These are phyloP conservation scores for Epizoanthus ramosus DNA, from an alignment of 92 coral and sea anemone species.

Conservation along the genomic window DNA sequence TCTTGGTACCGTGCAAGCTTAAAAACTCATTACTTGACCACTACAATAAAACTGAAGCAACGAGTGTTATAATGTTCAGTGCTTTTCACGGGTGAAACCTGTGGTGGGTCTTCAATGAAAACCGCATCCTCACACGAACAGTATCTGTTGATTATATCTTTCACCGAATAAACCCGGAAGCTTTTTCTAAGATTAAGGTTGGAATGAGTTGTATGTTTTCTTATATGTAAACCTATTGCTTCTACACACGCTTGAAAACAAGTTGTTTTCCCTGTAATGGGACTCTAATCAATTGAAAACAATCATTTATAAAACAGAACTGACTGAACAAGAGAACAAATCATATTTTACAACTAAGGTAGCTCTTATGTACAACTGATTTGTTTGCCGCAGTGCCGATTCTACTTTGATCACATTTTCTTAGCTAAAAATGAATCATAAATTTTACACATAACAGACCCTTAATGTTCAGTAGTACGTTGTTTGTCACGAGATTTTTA, in stretches of 20 bases:
- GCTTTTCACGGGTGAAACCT: background rate
- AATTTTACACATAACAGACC: too few relatives aligned
- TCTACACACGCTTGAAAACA: background rate
- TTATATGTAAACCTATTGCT: background rate
- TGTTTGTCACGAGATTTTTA: too few relatives aligned
- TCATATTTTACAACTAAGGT: too few relatives aligned
- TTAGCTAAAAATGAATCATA: too few relatives aligned
- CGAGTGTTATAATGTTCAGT: background rate
- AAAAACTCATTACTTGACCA: background rate
- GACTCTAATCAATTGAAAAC: too few relatives aligned
- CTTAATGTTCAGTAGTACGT: too few relatives aligned
- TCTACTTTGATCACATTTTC: too few relatives aligned
- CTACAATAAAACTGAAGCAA: background rate
- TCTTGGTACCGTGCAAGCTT: constrained; percentile 28
- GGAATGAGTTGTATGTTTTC: background rate
- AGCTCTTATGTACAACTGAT: too few relatives aligned
- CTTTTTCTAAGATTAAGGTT: constrained; percentile 2
- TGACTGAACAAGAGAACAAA: too few relatives aligned
- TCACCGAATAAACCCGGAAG: constrained; percentile 41
- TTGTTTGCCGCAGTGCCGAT: too few relatives aligned
- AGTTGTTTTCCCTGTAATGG: background rate
- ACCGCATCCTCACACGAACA: background rate
- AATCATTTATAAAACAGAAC: too few relatives aligned
- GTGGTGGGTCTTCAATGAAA: constrained; percentile 29
- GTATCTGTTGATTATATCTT: constrained; percentile 23